Base-by-base conservation (phyloP, 2,888 invertebrate genomes). In the Caenorhabditis drosophilae region DNA sequence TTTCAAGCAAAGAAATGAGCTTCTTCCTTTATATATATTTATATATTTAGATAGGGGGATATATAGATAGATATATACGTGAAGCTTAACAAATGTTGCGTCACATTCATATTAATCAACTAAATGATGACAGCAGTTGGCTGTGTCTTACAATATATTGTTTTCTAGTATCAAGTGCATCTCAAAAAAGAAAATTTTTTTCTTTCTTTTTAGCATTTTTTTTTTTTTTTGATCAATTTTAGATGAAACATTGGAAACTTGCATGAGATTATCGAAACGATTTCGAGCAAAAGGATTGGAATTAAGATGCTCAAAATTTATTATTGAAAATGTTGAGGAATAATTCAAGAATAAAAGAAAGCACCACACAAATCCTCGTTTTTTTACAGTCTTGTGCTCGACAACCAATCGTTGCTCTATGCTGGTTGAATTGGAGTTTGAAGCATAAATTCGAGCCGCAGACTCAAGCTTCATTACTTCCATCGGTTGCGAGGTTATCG, bases 171-270 rank as follows among this genome's bases (percentile, higher is more conserved):
- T 36, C 36, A 36, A 36, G 45, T 44, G 15, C 40, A 38, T 31
- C 18, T 7, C 36, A n/a, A 9, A 36, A 36, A n/a, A 36, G 11
- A 9, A 35, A 40, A 31, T 23, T 4, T n/a, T n/a, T n/a, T 4
- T 36, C 4, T 9, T n/a, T 36, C 11, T n/a, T 12, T 4, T 36
- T 31, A 31, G 6, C 31, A 31, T 31, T 12, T 31, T 31, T 31
- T 31, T 31, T 31, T 31, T 31, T 31, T 6, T 31, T n/a, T 7
- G 12, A 15, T 57, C n/a, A n/a, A n/a, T n/a, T 77, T 16, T 53
- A 80, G 82, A 82, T 46, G 79, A 82, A 40, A 75, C 74, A 6
- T 72, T 82, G 36, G 82, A 82, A 52, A 79, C 82, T 2, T 80
- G 81, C 46, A 82, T 82, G 82, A 63, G 82, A 31, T 58, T 82